Base-by-base conservation (phyloP, 2,797 vertebrate species). In the Petrocephalus sullivani region DNA sequence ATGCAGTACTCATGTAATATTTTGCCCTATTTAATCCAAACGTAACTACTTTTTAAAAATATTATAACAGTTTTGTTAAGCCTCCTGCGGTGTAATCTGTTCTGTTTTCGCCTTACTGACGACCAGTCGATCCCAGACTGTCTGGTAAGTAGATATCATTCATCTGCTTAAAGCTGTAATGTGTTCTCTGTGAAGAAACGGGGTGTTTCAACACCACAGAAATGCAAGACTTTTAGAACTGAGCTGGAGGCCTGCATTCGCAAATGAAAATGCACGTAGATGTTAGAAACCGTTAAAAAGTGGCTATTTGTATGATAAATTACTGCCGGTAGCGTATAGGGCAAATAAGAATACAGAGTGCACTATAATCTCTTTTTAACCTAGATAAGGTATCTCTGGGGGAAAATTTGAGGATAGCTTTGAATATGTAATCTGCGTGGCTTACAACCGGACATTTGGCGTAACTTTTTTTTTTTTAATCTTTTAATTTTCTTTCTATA, bases 301-400 rank as follows among this genome's bases (percentile, higher is more conserved):
- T 85, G 21, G 83, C 83, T 57, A 12, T 85, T 28, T 58, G 33
- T 85, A 19, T 58, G 84, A 85, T 37, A 41, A 85, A 85, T 85
- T 19, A 58, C 53, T 85, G 53, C 12, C 37, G 23, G 84, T 57
- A 41, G 71, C 7, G 71, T 85, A 14, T 58, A 28, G 51, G 84
- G 14, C 54, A 53, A 85, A 85, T 57, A 85, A 37, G 53, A 85
- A 85, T 83, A 37, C 54, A 85, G 58, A 83, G 41, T 83, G 78
- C 78, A 85, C 12, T 58, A 58, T 85, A 58, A 85, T 85, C 84
- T 85, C 84, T 53, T 85, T 57, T 57, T 85, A 85, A 85, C 84
- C 84, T 85, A 85, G 84, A 57, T 85, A 57, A 85, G 54, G 14
- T 57, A 14, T 58, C 53, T 33, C 84, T 19, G 53, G 28, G 33